A percentile compares a stretch with the other conserved stretches of the same genome.
These are phyloP conservation scores for Perizoma flavofasciatum DNA, from an alignment of 2,888 invertebrate species.

Conservation along the genomic window DNA sequence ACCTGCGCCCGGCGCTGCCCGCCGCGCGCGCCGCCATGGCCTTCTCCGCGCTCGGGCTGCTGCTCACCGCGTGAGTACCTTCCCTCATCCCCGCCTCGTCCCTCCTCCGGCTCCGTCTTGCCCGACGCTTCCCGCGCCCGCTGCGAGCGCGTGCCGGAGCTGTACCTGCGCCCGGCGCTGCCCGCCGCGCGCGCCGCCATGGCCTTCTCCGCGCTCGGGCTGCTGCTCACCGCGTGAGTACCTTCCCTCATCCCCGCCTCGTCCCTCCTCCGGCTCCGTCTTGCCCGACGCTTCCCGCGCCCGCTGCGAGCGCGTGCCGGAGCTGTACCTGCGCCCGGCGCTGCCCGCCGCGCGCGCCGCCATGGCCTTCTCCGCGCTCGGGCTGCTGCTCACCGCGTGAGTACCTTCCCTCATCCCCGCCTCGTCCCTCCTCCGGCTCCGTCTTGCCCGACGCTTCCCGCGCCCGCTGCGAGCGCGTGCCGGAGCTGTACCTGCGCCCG, in stretches of 20 bases:
- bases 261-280: too few relatives aligned
- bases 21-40: constrained; percentile 97
- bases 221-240: constrained; percentile 87
- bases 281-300: constrained; percentile 90
- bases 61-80: constrained; percentile 86
- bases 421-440: too few relatives aligned
- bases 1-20: constrained; percentile 90
- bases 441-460: constrained; percentile 91
- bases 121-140: constrained; percentile 89
- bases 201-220: constrained; percentile 93
- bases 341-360: constrained; percentile 96
- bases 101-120: too few relatives aligned
- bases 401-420: constrained; percentile 41
- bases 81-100: not conserved
- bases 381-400: constrained; percentile 89
- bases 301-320: constrained; percentile 89
- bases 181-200: constrained; percentile 96
- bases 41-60: constrained; percentile 92
- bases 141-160: constrained; percentile 91
- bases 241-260: not conserved
- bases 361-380: constrained; percentile 93
- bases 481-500: constrained; percentile 91
- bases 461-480: constrained; percentile 88
- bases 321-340: constrained; percentile 90
- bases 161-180: constrained; percentile 90